Conservation (phyloP, 2,113 vertebrate species). For the Urocitellus parryii region DNA sequence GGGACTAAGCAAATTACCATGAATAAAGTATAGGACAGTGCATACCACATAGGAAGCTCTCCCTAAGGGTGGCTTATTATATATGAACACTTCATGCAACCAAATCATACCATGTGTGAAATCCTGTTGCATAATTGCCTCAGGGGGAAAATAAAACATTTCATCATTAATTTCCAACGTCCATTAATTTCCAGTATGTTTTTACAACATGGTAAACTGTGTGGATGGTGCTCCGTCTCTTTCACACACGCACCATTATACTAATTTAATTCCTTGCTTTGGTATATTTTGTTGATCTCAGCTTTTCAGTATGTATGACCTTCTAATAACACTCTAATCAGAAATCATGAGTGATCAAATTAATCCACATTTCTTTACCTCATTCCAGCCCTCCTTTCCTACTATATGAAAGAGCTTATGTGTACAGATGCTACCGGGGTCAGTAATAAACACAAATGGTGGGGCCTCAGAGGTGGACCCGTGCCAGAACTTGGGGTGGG, state of each 20-base stretch:
- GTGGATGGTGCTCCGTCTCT: neutral
- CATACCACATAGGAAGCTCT: neutral
- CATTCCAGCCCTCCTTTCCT: neutral
- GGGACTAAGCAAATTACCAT: neutral
- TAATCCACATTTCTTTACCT: neutral
- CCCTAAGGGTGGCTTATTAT: neutral
- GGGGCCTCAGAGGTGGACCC: fast-evolving
- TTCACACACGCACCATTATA: neutral
- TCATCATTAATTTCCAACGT: too few relatives aligned
- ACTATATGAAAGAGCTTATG: neutral
- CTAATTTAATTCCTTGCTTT: neutral
- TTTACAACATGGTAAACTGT: neutral
- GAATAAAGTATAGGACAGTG: neutral
- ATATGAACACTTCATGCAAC: neutral
- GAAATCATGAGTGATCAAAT: neutral
- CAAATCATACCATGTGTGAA: neutral
- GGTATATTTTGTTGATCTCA: neutral
- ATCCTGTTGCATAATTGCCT: neutral
- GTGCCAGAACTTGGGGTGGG: neutral
- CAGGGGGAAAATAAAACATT: neutral
- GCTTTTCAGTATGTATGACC: neutral
- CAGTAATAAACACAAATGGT: neutral
- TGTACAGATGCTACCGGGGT: neutral
- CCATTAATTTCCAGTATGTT: too few relatives aligned
- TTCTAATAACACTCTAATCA: neutral